Percentiles rank a stretch among this genome's conserved stretches.
phyloP scores from a whole-genome alignment of 2,888 invertebrate genomes.

The Agrotis clavis region DNA sequence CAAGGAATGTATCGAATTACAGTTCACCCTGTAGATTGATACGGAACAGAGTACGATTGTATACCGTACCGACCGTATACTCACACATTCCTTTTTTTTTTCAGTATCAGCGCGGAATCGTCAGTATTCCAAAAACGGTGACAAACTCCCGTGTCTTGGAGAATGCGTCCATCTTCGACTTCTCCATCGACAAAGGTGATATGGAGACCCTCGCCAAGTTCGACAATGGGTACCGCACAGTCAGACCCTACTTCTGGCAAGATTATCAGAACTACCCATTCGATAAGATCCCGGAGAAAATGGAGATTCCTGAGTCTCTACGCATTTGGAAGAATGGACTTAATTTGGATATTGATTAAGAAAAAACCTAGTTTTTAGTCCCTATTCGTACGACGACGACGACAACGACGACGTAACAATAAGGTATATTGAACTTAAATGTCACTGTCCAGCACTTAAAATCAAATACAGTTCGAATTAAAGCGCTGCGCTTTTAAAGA shows the following conservation, averaged over 20 bases:
- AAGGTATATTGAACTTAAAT: too few species aligned
- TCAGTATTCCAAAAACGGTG: constrained; percentile 80
- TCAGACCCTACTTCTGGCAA: constrained; percentile 75
- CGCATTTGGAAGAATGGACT: constrained; percentile 60
- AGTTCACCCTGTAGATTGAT: too few species aligned
- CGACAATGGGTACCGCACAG: constrained; percentile 78
- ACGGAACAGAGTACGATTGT: too few species aligned
- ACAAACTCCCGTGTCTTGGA: constrained; percentile 77
- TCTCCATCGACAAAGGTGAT: constrained; percentile 75
- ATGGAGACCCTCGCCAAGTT: constrained; percentile 73
- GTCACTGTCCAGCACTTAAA: too few species aligned
- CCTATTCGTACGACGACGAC: too few species aligned
- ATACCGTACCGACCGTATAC: too few species aligned
- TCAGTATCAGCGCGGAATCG: constrained; percentile 74
- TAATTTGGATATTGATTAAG: constrained; percentile 60
- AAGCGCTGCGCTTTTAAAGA: too few species aligned
- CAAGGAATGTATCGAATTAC: too few species aligned
- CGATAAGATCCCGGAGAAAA: constrained; percentile 45
- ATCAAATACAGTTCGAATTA: too few species aligned
- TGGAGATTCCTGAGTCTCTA: constrained; percentile 38
- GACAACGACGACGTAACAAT: too few species aligned
- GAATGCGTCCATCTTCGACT: constrained; percentile 84
- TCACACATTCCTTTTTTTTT: neutral
- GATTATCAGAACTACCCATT: constrained; percentile 66
- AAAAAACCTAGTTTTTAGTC: neutral